These are phyloP conservation scores for Brachypalpus laphriformis DNA, from an alignment of 2,888 invertebrate species.

Conservation along the genomic window DNA sequence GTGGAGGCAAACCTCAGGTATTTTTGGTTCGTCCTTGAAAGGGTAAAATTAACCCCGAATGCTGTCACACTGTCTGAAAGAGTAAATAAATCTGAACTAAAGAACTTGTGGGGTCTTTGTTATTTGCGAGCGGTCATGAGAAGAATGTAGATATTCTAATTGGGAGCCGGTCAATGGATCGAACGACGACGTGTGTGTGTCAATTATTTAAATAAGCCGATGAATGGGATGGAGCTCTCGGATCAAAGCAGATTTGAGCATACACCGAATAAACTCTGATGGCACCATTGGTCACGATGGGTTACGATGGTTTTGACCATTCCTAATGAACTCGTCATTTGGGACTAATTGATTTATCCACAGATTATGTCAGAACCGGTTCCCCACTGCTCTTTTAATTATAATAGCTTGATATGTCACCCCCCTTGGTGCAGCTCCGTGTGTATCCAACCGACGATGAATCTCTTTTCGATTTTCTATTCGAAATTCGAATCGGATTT, in stretches of 20 bases:
- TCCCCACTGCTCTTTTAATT: slow-evolving; percentile 63
- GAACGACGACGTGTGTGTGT: slow-evolving; percentile 31
- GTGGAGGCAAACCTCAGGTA: slow-evolving; percentile 5
- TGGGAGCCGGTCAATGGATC: slow-evolving; percentile 1
- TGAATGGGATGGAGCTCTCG: slow-evolving; percentile 31
- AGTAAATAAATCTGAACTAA: slow-evolving; percentile 18
- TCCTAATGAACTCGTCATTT: slow-evolving; percentile 70
- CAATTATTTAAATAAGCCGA: slow-evolving; percentile 60
- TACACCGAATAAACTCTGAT: slow-evolving; percentile 30
- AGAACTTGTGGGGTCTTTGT: slow-evolving; percentile 21
- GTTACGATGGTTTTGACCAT: slow-evolving; percentile 59
- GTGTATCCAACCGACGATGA: slow-evolving; percentile 23
- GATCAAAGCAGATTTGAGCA: slow-evolving; percentile 50
- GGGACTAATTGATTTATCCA: slow-evolving; percentile 72
- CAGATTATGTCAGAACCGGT: slow-evolving; percentile 65
- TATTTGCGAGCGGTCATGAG: background rate
- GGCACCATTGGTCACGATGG: slow-evolving; percentile 55
- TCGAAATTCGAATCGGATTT: slow-evolving; percentile 48
- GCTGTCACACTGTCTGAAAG: background rate
- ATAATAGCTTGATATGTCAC: slow-evolving; percentile 62
- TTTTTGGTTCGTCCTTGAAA: slow-evolving; percentile 16
- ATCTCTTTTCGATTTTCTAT: slow-evolving; percentile 43
- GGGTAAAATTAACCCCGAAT: background rate
- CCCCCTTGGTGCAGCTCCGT: slow-evolving; percentile 50
- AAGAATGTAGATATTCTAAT: background rate